Conservation (phyloP, 1,140 invertebrate genomes). For the Phenacoccus solenopsis region DNA sequence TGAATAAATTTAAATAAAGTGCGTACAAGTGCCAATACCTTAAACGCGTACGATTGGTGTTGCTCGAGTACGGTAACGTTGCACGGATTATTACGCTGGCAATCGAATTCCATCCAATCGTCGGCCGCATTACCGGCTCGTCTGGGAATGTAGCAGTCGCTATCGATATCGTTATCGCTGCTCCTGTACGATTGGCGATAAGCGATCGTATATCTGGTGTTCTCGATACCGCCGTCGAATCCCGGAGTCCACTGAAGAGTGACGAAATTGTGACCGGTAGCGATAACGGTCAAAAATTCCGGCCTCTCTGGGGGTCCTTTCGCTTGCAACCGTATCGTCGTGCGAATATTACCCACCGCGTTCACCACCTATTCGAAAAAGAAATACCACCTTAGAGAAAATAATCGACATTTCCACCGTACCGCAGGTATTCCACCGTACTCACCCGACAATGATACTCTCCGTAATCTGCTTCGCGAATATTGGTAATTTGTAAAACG, state of each 20-base stretch:
- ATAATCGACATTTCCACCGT: too few relatives aligned
- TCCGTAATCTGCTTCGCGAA: conserved; percentile 70
- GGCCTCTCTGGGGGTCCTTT: conserved; percentile 76
- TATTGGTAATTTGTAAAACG: conserved; percentile 53
- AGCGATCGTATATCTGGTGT: conserved; percentile 71
- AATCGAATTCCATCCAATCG: conserved; percentile 64
- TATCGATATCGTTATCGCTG: conserved; percentile 30
- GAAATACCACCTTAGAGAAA: too few relatives aligned
- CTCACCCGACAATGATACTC: conserved; percentile 73
- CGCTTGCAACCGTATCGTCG: conserved; percentile 63
- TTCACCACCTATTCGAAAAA: conserved; percentile 37
- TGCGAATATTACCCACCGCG: conserved; percentile 55
- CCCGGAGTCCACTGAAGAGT: conserved; percentile 70
- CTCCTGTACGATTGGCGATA: conserved; percentile 44
- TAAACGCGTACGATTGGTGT: conserved; percentile 68
- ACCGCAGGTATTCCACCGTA: too few relatives aligned
- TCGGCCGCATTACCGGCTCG: conserved; percentile 42
- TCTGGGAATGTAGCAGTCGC: conserved; percentile 34
- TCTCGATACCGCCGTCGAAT: conserved; percentile 74
- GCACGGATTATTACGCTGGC: conserved; percentile 70
- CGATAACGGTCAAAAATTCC: conserved; percentile 48
- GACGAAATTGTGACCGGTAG: conserved; percentile 60
- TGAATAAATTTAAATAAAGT: too few relatives aligned
- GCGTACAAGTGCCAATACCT: too few relatives aligned
- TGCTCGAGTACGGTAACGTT: conserved; percentile 71